Conservation (phyloP, 2,113 vertebrate species). For the Lonchura striata region DNA sequence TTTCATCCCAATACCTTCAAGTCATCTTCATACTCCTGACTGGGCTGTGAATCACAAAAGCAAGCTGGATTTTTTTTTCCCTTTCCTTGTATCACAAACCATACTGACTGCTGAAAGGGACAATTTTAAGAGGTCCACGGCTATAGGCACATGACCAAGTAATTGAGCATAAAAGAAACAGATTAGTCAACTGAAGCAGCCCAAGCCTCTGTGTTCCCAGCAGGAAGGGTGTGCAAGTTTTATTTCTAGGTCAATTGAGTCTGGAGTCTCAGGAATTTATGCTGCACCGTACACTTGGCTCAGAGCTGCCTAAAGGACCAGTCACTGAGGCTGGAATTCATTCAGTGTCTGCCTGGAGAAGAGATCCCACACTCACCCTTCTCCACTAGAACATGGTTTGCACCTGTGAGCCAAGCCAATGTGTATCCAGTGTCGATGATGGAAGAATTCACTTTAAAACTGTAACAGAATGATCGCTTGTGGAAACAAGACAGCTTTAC, state of each 20-base stretch:
- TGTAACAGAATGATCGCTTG: not conserved
- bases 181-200: not conserved
- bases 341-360: fast-evolving
- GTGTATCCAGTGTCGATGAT: too few species aligned
- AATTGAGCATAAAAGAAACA: not conserved
- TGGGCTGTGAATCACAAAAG: not conserved
- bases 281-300: not conserved
- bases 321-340: not conserved
- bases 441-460: not conserved
- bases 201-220: not conserved
- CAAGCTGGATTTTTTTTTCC: not conserved
- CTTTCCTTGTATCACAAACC: not conserved
- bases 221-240: not conserved
- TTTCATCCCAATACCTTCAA: not conserved
- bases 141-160: not conserved
- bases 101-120: not conserved
- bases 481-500: not conserved
- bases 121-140: not conserved
- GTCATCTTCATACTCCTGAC: not conserved
- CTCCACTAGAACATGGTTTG: not conserved
- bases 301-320: not conserved
- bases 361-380: not conserved
- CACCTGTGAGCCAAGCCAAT: too few species aligned
- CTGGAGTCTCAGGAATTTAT: not conserved
- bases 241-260: not conserved